Conservation (phyloP, 2,797 vertebrate species). For the Hirundo rustica region DNA sequence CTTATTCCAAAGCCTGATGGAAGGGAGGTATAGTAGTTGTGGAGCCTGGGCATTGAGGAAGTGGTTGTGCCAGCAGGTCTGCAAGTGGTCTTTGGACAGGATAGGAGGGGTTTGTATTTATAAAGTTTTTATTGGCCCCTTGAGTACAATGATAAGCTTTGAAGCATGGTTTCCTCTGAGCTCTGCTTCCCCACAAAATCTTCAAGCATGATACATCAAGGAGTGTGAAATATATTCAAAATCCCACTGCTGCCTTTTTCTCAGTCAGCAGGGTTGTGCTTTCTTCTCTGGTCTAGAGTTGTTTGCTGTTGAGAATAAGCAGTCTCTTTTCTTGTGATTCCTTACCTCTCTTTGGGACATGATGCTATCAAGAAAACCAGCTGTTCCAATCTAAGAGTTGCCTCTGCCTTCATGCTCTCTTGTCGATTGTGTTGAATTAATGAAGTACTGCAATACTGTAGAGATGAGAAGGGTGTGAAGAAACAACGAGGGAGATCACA, state of each 20-base stretch:
- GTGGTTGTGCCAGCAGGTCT: background rate
- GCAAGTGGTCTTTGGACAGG: background rate
- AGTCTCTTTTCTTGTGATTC: constrained; percentile 43
- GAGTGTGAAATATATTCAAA: constrained; percentile 38
- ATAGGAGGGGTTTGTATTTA: background rate
- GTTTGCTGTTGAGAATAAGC: constrained; percentile 60
- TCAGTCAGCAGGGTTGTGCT: constrained; percentile 37
- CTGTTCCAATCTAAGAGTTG: constrained; percentile 35
- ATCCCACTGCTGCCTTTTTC: constrained; percentile 44
- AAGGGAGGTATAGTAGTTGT: rapidly evolving
- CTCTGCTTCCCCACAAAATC: constrained; percentile 1
- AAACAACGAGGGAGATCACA: background rate
- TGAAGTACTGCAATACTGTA: constrained; percentile 28
- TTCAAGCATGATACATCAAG: constrained; percentile 38
- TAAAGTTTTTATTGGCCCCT: background rate
- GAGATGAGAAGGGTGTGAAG: background rate
- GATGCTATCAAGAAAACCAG: constrained; percentile 56
- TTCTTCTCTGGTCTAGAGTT: constrained; percentile 32
- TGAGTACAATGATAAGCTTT: background rate
- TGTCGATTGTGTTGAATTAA: constrained; percentile 10
- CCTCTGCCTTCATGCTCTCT: constrained; percentile 19
- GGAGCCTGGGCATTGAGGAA: background rate
- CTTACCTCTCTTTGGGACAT: constrained; percentile 35
- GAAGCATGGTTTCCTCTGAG: constrained; percentile 2
- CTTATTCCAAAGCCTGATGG: background rate